Conservation (phyloP, 2,888 invertebrate species). For the Spisula subtruncata region DNA sequence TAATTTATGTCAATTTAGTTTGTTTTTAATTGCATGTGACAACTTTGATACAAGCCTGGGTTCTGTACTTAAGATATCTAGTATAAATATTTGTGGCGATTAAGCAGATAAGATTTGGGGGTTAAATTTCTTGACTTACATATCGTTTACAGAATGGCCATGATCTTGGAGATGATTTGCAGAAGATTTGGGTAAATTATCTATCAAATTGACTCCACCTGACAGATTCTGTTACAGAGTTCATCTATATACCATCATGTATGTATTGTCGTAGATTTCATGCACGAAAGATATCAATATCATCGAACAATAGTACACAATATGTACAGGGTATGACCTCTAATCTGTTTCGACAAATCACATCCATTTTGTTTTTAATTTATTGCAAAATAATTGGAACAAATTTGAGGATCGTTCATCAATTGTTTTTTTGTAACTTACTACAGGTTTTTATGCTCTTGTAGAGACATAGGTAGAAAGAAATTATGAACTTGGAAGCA, state of each 20-base stretch:
- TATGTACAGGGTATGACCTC: neutral
- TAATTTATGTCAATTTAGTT: too few relatives aligned
- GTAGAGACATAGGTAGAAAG: too few relatives aligned
- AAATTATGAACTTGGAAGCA: too few relatives aligned
- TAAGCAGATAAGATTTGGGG: neutral
- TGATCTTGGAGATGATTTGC: neutral
- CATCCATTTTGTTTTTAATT: neutral
- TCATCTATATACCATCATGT: slow-evolving; percentile 12
- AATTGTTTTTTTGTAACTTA: too few relatives aligned
- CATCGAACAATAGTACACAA: neutral
- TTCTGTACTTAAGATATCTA: too few relatives aligned
- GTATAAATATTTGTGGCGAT: too few relatives aligned
- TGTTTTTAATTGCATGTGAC: too few relatives aligned
- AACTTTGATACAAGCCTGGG: too few relatives aligned
- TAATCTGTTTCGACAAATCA: neutral
- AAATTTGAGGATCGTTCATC: too few relatives aligned
- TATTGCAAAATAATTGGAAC: neutral
- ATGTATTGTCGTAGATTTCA: neutral
- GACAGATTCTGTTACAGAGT: slow-evolving; percentile 6
- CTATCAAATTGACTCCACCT: neutral
- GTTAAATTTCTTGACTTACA: neutral
- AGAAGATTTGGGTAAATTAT: neutral
- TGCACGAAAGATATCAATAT: neutral
- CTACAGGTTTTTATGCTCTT: too few relatives aligned
- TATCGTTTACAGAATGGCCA: neutral